A percentile compares a stretch with the other conserved stretches of the same genome.
These are phyloP conservation scores for Phaetusa simplex DNA, from an alignment of 2,113 vertebrate species.

Conservation along the genomic window DNA sequence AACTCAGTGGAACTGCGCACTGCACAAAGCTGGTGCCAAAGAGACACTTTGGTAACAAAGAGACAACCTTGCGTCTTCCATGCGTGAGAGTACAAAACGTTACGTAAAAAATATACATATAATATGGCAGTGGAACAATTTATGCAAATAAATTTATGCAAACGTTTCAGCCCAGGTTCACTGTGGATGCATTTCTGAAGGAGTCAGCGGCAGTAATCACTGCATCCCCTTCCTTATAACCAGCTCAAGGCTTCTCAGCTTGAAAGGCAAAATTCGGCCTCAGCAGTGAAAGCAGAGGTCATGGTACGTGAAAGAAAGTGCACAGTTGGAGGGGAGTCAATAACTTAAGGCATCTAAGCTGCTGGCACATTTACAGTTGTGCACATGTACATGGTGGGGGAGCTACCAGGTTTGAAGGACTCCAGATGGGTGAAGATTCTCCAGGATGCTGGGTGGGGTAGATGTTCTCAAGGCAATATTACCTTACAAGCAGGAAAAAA, in stretches of 20 bases:
- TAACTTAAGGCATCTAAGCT: not conserved
- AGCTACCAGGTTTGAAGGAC: not conserved
- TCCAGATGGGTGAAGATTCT: not conserved
- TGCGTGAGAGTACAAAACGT: not conserved
- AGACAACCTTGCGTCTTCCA: not conserved
- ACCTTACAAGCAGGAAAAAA: not conserved
- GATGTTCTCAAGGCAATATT: not conserved
- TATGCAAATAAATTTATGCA: not conserved
- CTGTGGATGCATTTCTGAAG: not conserved
- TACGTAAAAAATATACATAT: not conserved
- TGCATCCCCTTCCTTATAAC: not conserved
- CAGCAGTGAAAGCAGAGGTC: not conserved
- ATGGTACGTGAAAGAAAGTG: not conserved
- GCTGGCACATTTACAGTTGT: not conserved
- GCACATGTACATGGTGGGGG: fast-evolving
- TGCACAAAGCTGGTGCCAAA: not conserved
- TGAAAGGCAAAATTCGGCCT: not conserved
- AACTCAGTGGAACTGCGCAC: no score
- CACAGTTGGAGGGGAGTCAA: not conserved
- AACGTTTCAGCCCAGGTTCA: not conserved
- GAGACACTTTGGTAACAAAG: not conserved
- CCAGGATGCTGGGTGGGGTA: not conserved
- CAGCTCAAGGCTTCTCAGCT: not conserved
- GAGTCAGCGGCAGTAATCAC: not conserved
- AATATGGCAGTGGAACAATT: not conserved